Percentiles rank a stretch among this genome's conserved stretches.
Conservation (phyloP, 2,797 vertebrate species). For the Propithecus deckenii region DNA sequence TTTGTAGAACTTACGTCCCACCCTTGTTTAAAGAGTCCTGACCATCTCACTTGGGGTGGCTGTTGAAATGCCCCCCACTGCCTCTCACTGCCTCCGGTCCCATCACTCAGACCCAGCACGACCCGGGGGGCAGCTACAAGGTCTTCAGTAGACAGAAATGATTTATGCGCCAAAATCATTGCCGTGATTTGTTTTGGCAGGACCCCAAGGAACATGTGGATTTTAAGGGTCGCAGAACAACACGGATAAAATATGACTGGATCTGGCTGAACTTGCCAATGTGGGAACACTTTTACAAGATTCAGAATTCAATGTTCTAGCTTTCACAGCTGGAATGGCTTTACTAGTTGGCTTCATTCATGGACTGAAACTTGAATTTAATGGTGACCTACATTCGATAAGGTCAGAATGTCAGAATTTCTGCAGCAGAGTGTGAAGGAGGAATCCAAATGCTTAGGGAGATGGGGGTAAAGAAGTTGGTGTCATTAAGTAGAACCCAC, state of each 20-base stretch:
- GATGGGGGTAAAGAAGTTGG: not conserved
- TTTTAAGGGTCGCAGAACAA: not conserved
- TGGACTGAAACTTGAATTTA: conserved; percentile 40
- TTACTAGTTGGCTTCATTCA: conserved; percentile 32
- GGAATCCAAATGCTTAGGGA: not conserved
- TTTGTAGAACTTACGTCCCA: not conserved
- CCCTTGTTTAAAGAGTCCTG: not conserved
- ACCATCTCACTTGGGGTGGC: not conserved
- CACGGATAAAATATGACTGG: not conserved
- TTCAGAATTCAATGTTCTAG: not conserved
- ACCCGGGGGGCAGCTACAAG: too few relatives aligned
- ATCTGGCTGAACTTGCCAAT: not conserved
- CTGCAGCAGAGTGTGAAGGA: not conserved
- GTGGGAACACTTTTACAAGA: conserved; percentile 7
- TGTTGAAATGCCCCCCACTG: accelerated
- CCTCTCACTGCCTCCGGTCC: accelerated
- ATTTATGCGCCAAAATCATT: accelerated
- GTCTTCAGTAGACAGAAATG: not conserved
- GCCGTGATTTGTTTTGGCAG: not conserved
- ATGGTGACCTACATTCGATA: conserved; percentile 29
- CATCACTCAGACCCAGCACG: not conserved
- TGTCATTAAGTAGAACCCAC: not conserved
- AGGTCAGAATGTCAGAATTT: conserved; percentile 27
- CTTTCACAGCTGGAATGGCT: conserved; percentile 47
- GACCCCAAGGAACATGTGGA: not conserved